Conservation (phyloP, 2,797 vertebrate species). For the Staurois parvus region DNA sequence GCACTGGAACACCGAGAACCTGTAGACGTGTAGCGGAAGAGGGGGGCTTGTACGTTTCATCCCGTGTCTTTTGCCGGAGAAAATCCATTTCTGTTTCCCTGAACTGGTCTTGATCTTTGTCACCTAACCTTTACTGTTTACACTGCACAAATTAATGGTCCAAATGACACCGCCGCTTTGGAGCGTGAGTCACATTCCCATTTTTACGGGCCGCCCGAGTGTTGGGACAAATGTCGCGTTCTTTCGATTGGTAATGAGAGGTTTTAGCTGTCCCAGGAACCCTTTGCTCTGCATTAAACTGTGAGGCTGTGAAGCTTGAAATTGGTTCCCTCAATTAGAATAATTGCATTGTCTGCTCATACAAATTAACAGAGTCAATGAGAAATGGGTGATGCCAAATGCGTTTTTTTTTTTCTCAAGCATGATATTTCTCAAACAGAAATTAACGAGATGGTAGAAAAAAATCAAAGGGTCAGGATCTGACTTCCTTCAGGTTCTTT, state of each 20-base stretch:
- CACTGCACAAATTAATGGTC: slow-evolving; percentile 12
- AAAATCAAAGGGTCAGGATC: too few relatives aligned
- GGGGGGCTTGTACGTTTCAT: too few relatives aligned
- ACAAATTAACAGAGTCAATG: slow-evolving; percentile 18
- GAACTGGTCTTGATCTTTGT: slow-evolving; percentile 1
- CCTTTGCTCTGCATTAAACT: slow-evolving; percentile 34
- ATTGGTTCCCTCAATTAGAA: slow-evolving; percentile 55
- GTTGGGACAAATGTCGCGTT: slow-evolving; percentile 20
- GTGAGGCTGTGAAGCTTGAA: slow-evolving; percentile 51
- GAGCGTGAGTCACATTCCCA: neutral
- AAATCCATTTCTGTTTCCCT: slow-evolving; percentile 13
- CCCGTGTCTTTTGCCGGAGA: neutral
- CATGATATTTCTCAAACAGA: too few relatives aligned
- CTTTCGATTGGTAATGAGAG: neutral
- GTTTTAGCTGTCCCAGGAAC: slow-evolving; percentile 3
- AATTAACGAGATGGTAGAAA: too few relatives aligned
- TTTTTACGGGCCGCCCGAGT: slow-evolving; percentile 27
- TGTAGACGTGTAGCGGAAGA: too few relatives aligned
- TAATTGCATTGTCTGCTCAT: slow-evolving; percentile 53
- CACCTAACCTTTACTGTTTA: slow-evolving; percentile 39
- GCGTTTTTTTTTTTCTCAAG: too few relatives aligned
- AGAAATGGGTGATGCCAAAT: neutral
- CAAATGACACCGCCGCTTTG: neutral
- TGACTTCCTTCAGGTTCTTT: too few relatives aligned
- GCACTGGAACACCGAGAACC: too few relatives aligned